phyloP scores from a whole-genome alignment of 1,140 invertebrate genomes.

The Lasioglossum albipes region DNA sequence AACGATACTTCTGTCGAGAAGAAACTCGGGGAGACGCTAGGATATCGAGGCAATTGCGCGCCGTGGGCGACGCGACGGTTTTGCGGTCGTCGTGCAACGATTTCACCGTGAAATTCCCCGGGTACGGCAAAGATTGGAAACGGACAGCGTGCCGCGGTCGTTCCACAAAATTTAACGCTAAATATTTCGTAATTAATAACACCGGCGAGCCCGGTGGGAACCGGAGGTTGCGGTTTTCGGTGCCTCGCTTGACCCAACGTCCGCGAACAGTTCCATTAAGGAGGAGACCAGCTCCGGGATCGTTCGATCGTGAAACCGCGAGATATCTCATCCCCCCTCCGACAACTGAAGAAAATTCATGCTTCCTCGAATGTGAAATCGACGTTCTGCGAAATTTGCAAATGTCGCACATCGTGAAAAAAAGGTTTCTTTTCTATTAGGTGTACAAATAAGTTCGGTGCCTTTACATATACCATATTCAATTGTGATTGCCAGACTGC shows the following conservation, averaged over 20 bases:
- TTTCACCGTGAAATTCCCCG: constrained; percentile 35
- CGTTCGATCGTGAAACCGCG: constrained; percentile 62
- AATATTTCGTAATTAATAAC: constrained; percentile 77
- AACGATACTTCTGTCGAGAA: not conserved
- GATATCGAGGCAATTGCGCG: not conserved
- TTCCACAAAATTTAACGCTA: constrained; percentile 77
- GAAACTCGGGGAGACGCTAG: not conserved
- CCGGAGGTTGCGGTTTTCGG: constrained; percentile 75
- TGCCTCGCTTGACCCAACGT: constrained; percentile 60
- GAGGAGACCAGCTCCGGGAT: constrained; percentile 45
- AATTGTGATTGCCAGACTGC: too few species aligned
- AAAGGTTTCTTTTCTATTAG: too few species aligned
- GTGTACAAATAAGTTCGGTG: too few species aligned
- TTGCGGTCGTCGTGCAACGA: constrained; percentile 51
- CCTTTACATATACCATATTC: too few species aligned
- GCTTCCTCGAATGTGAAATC: constrained; percentile 46
- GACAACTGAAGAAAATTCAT: constrained; percentile 27
- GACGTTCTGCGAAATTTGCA: constrained; percentile 12
- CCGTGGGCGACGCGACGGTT: constrained; percentile 18
- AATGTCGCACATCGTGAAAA: too few species aligned
- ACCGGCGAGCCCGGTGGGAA: constrained; percentile 70
- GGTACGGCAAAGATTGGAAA: constrained; percentile 24
- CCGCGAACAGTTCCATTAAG: constrained; percentile 60
- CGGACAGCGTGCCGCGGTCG: constrained; percentile 48
- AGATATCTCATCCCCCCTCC: constrained; percentile 12